Base-by-base conservation (phyloP, 2,113 vertebrate species). In the Epinephelus cyanopodus region DNA sequence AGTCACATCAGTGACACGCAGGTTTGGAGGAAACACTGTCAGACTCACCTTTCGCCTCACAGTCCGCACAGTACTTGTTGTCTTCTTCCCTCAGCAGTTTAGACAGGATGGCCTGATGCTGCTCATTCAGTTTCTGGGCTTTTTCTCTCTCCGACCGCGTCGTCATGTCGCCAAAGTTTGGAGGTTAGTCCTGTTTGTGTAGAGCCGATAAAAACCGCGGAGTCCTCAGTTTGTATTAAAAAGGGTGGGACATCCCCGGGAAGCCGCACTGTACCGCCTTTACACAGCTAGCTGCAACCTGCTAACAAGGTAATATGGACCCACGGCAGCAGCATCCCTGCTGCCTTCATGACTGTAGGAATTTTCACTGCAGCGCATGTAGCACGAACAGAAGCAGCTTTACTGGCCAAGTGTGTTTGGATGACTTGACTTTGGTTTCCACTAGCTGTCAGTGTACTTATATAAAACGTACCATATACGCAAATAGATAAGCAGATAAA, bases 21-120 rank as follows among this genome's bases (percentile, higher is more conserved):
- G 3, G 54, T 12, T 8, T 0, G 4, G 19, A 25, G 15, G n/a
- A 33, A 2, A n/a, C 0, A 1, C 0, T 18, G 73, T 11, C 25
- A 9, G 17, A 8, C 79, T 77, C 37, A 98, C 98, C 97, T 96
- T 98, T 98, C 6, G 98, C 97, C 92, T 98, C 97, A 76, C 98
- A 99, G 96, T 99, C 98, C 29, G 97, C 97, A 88, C 98, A 99
- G 92, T 96, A 96, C 93, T 99, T 99, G 96, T 99, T 99, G 92
- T 98, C 95, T 42, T 97, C 96, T 77, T 99, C 97, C 68, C 97
- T 87, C 87, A 99, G 95, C 94, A 99, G 97, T 93, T 96, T 95
- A 66, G 97, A 95, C 89, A 99, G 95, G 80, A 98, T 97, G 94
- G 96, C 96, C 96, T 99, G 97, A 92, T 98, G 97, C 94, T 98